A percentile compares a stretch with the other conserved stretches of the same genome.
Conservation (phyloP, 1,140 invertebrate species). For the Camponotus floridanus region DNA sequence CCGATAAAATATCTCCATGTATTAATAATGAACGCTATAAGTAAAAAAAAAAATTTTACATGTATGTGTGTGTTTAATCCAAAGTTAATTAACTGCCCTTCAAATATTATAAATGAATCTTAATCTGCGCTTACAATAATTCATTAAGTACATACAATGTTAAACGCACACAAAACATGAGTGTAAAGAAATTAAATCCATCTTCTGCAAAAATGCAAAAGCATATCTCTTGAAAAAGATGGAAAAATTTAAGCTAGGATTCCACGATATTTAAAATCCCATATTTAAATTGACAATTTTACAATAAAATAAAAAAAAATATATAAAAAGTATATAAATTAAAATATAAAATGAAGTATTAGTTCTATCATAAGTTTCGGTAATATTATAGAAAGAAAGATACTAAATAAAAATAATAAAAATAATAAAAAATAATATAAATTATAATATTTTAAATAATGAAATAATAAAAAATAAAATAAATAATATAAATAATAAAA, state of each 20-base stretch:
- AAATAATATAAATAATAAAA: not conserved
- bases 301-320: slow-evolving; percentile 2
- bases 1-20: slow-evolving; percentile 11
- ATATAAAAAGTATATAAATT: not conserved
- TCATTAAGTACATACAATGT: too few relatives aligned
- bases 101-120: too few relatives aligned
- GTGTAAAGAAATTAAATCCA: not conserved
- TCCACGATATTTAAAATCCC: not conserved
- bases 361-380: not conserved
- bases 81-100: too few relatives aligned
- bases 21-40: too few relatives aligned
- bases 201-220: not conserved
- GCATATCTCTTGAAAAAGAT: not conserved
- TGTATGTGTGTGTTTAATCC: too few relatives aligned
- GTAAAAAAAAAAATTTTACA: too few relatives aligned
- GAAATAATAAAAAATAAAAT: too few relatives aligned
- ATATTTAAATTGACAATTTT: not conserved
- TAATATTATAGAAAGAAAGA: not conserved
- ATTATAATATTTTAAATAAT: too few relatives aligned
- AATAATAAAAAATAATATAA: too few relatives aligned
- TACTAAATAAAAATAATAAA: not conserved
- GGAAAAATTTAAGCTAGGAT: not conserved
- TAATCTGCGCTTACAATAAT: too few relatives aligned
- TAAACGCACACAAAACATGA: too few relatives aligned
- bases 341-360: not conserved